These are phyloP conservation scores for Hippocampus kuda DNA, from an alignment of 2,797 vertebrate genomes.

Conservation along the genomic window DNA sequence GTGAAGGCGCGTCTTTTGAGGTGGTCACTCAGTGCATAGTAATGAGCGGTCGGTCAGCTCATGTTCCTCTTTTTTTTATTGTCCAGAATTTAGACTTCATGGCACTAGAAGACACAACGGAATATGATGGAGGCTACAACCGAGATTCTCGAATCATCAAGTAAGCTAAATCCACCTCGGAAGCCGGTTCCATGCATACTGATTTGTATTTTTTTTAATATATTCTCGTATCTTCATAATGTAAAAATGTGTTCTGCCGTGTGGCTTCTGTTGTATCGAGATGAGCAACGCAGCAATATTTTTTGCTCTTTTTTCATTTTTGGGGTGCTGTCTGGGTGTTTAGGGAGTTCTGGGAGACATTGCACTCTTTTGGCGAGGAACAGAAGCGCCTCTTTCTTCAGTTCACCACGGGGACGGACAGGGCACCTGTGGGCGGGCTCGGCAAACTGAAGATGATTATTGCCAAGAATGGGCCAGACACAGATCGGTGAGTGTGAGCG, in stretches of 20 bases:
- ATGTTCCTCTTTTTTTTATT: not conserved
- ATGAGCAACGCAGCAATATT: not conserved
- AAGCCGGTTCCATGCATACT: no score
- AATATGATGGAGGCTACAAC: slow-evolving; percentile 97
- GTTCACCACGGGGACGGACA: slow-evolving; percentile 97
- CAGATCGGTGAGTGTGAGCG: slow-evolving; percentile 75
- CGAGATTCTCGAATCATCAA: slow-evolving; percentile 90
- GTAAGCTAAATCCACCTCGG: slow-evolving; percentile 59
- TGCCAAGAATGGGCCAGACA: slow-evolving; percentile 96
- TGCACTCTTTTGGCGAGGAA: slow-evolving; percentile 92
- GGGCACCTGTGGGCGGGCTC: slow-evolving; percentile 93
- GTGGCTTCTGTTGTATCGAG: not conserved
- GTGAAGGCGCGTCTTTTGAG: not conserved
- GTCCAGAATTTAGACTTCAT: slow-evolving; percentile 94
- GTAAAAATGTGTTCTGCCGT: not conserved
- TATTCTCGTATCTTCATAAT: no score
- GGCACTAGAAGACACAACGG: slow-evolving; percentile 95
- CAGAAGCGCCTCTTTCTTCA: slow-evolving; percentile 97
- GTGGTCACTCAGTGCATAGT: not conserved
- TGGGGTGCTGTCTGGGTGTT: not conserved
- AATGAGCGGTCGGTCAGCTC: rapidly evolving
- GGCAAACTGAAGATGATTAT: slow-evolving; percentile 99
- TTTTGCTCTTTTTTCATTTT: not conserved
- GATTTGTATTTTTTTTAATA: no score
- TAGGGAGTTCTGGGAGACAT: slow-evolving; percentile 97